These are phyloP conservation scores for Torymus aiolomorphi DNA, from an alignment of 2,888 invertebrate species.

Conservation along the genomic window DNA sequence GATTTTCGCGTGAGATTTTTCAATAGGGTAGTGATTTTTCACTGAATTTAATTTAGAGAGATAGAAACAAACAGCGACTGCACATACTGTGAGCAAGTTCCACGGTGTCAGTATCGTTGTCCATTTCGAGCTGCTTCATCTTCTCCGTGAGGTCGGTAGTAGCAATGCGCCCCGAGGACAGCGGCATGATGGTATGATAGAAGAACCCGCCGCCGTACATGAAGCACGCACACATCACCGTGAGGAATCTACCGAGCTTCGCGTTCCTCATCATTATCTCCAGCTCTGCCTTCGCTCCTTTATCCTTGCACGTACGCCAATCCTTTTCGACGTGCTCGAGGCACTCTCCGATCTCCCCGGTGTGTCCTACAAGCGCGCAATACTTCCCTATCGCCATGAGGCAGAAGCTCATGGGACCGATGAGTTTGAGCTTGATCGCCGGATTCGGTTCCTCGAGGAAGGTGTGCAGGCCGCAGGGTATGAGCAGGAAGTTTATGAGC, in stretches of 20 bases:
- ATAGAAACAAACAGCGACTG: neutral
- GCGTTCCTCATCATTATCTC: slow-evolving; percentile 66
- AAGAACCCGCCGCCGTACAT: slow-evolving; percentile 68
- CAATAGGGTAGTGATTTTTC: no score
- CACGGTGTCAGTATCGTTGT: no score
- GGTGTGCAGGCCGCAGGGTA: slow-evolving; percentile 59
- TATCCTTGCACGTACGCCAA: slow-evolving; percentile 60
- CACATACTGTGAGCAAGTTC: no score
- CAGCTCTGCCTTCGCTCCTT: slow-evolving; percentile 39
- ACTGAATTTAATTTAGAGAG: no score
- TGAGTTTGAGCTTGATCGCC: slow-evolving; percentile 59
- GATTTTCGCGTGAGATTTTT: no score
- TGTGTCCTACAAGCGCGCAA: slow-evolving; percentile 54
- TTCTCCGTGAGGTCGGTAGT: slow-evolving; percentile 55
- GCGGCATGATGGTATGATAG: slow-evolving; percentile 67
- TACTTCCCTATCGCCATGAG: slow-evolving; percentile 66
- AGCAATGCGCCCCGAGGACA: slow-evolving; percentile 60
- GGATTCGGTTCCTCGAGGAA: slow-evolving; percentile 61
- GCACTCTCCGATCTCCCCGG: slow-evolving; percentile 57
- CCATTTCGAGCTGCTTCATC: neutral
- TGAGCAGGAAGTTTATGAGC: slow-evolving; percentile 58
- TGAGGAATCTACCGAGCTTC: slow-evolving; percentile 61
- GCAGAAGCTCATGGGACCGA: slow-evolving; percentile 63
- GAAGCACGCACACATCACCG: slow-evolving; percentile 60
- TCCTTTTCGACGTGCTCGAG: slow-evolving; percentile 63